These are phyloP conservation scores for Bombus polaris DNA, from an alignment of 1,140 invertebrate genomes.

Conservation along the genomic window DNA sequence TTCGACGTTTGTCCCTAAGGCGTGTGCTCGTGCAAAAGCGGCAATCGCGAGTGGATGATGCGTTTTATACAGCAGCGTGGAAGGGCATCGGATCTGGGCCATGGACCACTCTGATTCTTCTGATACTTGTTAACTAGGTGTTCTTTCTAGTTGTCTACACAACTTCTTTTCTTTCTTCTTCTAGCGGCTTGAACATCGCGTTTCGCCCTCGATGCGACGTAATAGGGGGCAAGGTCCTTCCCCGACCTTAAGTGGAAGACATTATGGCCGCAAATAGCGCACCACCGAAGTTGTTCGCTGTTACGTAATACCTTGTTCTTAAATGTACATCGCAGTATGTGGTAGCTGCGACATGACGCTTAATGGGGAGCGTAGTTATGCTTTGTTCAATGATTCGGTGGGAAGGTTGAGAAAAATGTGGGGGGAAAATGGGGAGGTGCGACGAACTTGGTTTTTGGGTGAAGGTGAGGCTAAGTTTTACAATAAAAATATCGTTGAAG, in stretches of 20 bases:
- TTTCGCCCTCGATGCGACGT: constrained; percentile 44
- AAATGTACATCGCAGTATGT: constrained; percentile 42
- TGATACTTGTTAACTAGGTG: constrained; percentile 46
- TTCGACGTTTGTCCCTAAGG: background rate
- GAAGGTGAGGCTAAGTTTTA: background rate
- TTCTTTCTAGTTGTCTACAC: constrained; percentile 64
- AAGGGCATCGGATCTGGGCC: constrained; percentile 80
- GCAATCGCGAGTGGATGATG: constrained; percentile 68
- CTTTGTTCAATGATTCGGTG: background rate
- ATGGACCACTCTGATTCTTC: constrained; percentile 72
- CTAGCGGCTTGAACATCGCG: constrained; percentile 60
- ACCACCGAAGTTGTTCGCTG: background rate
- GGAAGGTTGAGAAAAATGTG: background rate
- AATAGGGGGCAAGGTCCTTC: constrained; percentile 79
- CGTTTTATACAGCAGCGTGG: constrained; percentile 75
- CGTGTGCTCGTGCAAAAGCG: constrained; percentile 33
- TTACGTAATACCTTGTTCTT: constrained; percentile 31
- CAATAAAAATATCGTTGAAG: background rate
- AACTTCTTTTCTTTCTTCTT: constrained; percentile 49
- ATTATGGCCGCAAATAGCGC: background rate
- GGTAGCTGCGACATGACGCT: background rate
- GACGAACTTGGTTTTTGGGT: background rate
- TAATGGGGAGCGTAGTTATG: background rate
- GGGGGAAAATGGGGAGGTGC: background rate
- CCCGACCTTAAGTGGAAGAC: constrained; percentile 60